A percentile compares a stretch with the other conserved stretches of the same genome.
Conservation (phyloP, 1,140 invertebrate species). For the Onthophagus taurus region DNA sequence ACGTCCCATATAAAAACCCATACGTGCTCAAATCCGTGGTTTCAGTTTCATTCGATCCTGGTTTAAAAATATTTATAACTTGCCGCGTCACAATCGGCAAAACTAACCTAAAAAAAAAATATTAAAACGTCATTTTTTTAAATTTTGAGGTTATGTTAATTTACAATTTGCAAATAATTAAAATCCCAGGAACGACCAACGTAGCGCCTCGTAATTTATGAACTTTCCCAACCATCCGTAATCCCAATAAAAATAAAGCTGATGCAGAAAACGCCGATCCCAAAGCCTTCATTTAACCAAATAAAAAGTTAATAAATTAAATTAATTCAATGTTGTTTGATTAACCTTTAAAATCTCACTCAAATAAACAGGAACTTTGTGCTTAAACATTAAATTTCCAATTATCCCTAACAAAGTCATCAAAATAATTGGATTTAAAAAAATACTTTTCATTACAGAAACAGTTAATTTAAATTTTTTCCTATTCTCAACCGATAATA, state of each 20-base stretch:
- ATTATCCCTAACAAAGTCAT: slow-evolving; percentile 88
- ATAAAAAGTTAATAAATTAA: slow-evolving; percentile 26
- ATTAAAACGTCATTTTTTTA: slow-evolving; percentile 4
- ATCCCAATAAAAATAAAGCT: slow-evolving; percentile 81
- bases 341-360: slow-evolving; percentile 61
- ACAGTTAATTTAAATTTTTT: slow-evolving; percentile 34
- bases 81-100: slow-evolving; percentile 82
- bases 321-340: neutral
- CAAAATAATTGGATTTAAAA: slow-evolving; percentile 81
- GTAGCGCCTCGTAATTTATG: slow-evolving; percentile 63
- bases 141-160: slow-evolving; percentile 25
- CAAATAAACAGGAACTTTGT: slow-evolving; percentile 65
- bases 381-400: slow-evolving; percentile 74
- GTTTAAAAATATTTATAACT: slow-evolving; percentile 64
- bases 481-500: too few relatives aligned
- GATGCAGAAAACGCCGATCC: slow-evolving; percentile 84
- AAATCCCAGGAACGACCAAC: slow-evolving; percentile 70
- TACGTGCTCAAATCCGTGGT: slow-evolving; percentile 79
- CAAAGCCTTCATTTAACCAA: too few relatives aligned
- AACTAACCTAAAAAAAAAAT: slow-evolving; percentile 52
- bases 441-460: slow-evolving; percentile 56
- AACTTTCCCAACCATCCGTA: slow-evolving; percentile 89
- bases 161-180: slow-evolving; percentile 86
- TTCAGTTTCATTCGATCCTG: slow-evolving; percentile 57
- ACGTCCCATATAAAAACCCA: slow-evolving; percentile 92